Conservation (phyloP, 2,113 vertebrate species). For the Jacana jacana region DNA sequence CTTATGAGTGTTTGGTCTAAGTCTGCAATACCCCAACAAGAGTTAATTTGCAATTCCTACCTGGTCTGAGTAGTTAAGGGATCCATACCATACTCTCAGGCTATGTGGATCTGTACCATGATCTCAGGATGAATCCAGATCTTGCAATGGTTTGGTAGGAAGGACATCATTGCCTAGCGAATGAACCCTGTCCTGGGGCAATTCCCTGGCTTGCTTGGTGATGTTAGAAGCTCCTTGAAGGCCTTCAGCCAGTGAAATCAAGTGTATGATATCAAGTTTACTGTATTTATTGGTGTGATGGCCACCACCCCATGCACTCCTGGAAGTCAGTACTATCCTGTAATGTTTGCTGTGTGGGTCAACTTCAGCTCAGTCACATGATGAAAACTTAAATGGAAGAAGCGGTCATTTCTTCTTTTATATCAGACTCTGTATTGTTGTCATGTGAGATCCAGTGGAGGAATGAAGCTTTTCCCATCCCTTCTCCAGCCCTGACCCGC, state of each 20-base stretch:
- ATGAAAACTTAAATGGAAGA: neutral
- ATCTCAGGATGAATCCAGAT: neutral
- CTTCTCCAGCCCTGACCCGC: neutral
- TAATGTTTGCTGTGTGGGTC: neutral
- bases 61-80: neutral
- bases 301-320: neutral
- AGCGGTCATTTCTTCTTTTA: neutral
- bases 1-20: neutral
- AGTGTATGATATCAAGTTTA: neutral
- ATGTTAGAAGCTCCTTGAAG: neutral
- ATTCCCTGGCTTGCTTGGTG: neutral
- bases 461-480: neutral
- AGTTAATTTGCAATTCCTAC: neutral
- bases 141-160: neutral
- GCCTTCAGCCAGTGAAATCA: neutral
- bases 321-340: neutral
- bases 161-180: fast-evolving
- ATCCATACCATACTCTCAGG: neutral
- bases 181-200: neutral
- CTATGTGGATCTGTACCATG: neutral
- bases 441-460: neutral
- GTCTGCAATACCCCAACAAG: neutral
- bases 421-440: neutral
- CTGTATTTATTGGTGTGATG: neutral
- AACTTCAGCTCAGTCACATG: neutral